These are phyloP conservation scores for Phaedon cochleariae DNA, from an alignment of 2,888 invertebrate species.

Conservation along the genomic window DNA sequence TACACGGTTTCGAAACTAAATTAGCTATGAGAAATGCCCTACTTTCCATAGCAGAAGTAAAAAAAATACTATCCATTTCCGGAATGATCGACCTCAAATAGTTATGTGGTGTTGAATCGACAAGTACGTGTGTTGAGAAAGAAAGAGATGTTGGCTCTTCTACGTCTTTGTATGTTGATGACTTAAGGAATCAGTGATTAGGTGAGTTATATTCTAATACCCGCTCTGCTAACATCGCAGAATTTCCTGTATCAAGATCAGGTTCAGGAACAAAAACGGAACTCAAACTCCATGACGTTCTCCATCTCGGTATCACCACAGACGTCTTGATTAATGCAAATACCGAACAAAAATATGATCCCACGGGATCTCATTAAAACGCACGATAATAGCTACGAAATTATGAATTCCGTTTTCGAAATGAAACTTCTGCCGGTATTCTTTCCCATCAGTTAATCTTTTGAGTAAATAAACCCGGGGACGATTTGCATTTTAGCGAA, in stretches of 20 bases:
- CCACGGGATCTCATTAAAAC: conserved; percentile 20
- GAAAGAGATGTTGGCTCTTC: no score
- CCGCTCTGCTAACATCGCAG: no score
- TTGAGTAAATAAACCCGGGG: conserved; percentile 23
- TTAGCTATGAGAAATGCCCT: no score
- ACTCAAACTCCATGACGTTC: neutral
- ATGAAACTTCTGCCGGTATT: conserved; percentile 22
- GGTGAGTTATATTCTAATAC: neutral
- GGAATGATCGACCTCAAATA: no score
- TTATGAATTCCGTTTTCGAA: conserved; percentile 23
- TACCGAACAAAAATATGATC: conserved; percentile 16
- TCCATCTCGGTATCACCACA: neutral
- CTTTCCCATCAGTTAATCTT: conserved; percentile 28
- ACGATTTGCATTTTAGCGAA: conserved; percentile 36
- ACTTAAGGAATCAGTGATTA: no score
- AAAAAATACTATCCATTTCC: no score
- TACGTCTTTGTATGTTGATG: no score
- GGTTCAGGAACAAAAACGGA: neutral
- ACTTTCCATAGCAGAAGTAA: no score
- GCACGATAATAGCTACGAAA: conserved; percentile 22
- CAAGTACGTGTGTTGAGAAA: no score
- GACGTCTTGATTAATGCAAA: conserved; percentile 16
- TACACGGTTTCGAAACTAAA: no score
- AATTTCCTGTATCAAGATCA: no score
- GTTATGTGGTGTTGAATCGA: no score